phyloP scores from a whole-genome alignment of 2,797 vertebrate genomes.

The Lophura swinhoii region DNA sequence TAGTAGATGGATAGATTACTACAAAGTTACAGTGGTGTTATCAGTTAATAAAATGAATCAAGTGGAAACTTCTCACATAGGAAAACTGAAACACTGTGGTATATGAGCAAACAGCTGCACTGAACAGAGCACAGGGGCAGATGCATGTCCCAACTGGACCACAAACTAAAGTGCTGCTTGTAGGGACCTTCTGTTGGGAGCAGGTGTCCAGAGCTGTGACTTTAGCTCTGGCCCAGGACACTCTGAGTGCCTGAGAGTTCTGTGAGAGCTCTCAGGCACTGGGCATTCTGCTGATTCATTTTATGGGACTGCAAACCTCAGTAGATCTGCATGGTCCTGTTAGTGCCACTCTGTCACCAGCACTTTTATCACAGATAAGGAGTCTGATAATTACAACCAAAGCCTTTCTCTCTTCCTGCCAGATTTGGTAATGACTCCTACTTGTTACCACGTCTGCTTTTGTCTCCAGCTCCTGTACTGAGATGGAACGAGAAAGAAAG shows the following conservation, averaged over 20 bases:
- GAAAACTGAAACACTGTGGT: neutral
- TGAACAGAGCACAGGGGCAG: neutral
- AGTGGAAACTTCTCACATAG: neutral
- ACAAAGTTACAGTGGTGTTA: neutral
- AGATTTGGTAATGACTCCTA: neutral
- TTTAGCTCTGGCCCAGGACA: neutral
- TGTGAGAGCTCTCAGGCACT: neutral
- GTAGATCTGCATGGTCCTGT: neutral
- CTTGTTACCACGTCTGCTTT: neutral
- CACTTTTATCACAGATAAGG: neutral
- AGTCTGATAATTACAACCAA: neutral
- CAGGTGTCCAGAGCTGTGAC: rapidly evolving
- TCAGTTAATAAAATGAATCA: neutral
- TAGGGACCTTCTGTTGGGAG: neutral
- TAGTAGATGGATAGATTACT: neutral
- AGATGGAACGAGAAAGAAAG: neutral
- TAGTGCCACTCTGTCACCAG: neutral
- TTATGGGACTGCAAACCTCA: neutral
- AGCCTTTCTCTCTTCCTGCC: neutral
- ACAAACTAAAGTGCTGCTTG: rapidly evolving
- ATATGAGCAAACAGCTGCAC: neutral
- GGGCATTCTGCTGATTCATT: neutral
- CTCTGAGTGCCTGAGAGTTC: too few species aligned
- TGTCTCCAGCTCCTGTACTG: neutral
- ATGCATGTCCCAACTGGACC: neutral